A percentile compares a stretch with the other conserved stretches of the same genome.
Conservation (phyloP, 2,888 invertebrate species). For the Limnephilus lunatus region DNA sequence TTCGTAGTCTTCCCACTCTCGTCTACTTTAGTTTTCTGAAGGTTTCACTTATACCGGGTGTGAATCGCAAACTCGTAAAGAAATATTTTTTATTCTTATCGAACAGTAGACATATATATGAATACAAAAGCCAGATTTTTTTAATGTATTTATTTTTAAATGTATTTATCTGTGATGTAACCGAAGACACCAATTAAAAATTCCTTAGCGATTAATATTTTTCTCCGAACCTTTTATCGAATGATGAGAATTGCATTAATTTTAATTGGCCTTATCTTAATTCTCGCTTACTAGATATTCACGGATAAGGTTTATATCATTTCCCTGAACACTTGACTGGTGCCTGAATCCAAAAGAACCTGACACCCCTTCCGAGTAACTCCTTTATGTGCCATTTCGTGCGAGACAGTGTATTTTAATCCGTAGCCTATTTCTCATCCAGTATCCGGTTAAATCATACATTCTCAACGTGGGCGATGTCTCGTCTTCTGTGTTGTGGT, state of each 20-base stretch:
- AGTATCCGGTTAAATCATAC: not conserved
- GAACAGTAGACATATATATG: no score
- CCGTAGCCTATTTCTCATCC: conserved; percentile 23
- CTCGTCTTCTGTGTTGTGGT: no score
- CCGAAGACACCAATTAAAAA: not conserved
- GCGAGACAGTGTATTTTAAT: not conserved
- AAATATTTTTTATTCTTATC: no score
- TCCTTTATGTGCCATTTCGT: not conserved
- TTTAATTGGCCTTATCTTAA: not conserved
- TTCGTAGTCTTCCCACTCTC: no score
- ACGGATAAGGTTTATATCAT: not conserved
- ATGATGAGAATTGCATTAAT: not conserved
- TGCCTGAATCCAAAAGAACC: not conserved
- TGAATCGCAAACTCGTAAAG: no score
- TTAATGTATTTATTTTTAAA: not conserved
- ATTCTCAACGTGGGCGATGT: no score
- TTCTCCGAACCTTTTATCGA: not conserved
- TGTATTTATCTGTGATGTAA: not conserved
- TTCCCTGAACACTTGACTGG: not conserved
- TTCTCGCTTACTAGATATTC: not conserved
- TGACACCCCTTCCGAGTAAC: not conserved
- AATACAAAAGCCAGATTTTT: not conserved
- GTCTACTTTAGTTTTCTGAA: no score
- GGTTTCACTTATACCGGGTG: no score
- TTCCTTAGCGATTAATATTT: not conserved